phyloP scores from a whole-genome alignment of 92 coral and sea anemone genomes.

The Porites evermanni region DNA sequence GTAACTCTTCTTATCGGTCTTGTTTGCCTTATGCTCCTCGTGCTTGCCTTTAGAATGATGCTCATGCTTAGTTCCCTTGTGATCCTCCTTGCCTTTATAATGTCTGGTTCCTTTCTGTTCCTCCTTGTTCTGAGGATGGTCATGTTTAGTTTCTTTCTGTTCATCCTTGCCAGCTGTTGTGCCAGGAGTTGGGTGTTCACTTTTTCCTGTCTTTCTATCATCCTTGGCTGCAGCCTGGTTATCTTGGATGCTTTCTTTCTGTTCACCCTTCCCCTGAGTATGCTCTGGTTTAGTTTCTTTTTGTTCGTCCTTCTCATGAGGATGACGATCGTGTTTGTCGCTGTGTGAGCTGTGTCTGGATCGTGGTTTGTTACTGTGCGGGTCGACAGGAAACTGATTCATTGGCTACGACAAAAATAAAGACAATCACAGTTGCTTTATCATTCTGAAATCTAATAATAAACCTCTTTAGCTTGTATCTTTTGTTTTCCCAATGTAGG shows the following conservation, averaged over 20 bases:
- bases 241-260: background rate
- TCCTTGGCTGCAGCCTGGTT: background rate
- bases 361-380: constrained; percentile 82
- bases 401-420: constrained; percentile 60
- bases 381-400: constrained; percentile 94
- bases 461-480: too few relatives aligned
- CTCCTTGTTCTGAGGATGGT: constrained; percentile 1
- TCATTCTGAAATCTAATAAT: background rate
- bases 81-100: constrained; percentile 22
- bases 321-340: constrained; percentile 53
- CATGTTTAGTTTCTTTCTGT: background rate
- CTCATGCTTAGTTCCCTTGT: background rate
- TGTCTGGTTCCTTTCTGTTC: background rate
- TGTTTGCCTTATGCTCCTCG: constrained; percentile 11
- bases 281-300: background rate
- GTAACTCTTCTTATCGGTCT: constrained; percentile 15
- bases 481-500: too few relatives aligned
- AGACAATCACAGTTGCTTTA: background rate
- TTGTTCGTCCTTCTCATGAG: constrained; percentile 20
- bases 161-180: constrained; percentile 4
- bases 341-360: constrained; percentile 59
- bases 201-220: background rate
- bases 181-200: background rate
- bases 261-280: background rate
- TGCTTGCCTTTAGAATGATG: constrained; percentile 2